Evolutionary conservation across 2,113 vertebrate genomes (phyloP).

Genomic region (Cololabis saira): DNA sequence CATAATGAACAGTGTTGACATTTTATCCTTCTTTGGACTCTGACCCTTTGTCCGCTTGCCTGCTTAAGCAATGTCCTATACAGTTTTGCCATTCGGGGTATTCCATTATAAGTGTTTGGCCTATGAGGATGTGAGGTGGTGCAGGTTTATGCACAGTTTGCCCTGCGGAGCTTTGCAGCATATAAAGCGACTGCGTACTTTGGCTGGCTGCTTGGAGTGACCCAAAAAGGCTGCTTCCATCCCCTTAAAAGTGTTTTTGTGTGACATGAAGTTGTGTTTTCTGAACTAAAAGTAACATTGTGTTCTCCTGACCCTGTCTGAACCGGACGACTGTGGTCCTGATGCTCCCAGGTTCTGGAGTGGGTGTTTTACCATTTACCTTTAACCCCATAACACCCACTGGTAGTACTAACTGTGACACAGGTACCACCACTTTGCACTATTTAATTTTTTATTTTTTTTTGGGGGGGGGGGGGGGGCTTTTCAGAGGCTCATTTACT

Average conservation of each 20-base stretch:
- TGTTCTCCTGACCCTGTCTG: constrained; percentile 78
- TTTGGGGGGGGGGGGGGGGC: no score
- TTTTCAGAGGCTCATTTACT: constrained; percentile 33
- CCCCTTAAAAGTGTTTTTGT: constrained; percentile 55
- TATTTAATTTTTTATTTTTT: constrained; percentile 20
- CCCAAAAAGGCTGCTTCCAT: constrained; percentile 20
- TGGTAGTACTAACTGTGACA: constrained; percentile 98
- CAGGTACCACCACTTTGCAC: constrained; percentile 88
- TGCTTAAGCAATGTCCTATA: constrained; percentile 65
- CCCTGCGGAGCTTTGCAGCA: constrained; percentile 57
- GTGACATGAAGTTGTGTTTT: constrained; percentile 51
- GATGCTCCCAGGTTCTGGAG: constrained; percentile 93
- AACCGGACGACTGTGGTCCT: constrained; percentile 81
- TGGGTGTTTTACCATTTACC: constrained; percentile 94
- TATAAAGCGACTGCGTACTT: constrained; percentile 46
- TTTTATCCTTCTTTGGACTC: constrained; percentile 56
- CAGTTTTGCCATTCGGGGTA: constrained; percentile 52
- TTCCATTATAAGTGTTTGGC: constrained; percentile 47
- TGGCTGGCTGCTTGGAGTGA: constrained; percentile 50
- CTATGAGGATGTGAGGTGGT: constrained; percentile 52
- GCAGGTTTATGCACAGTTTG: constrained; percentile 48
- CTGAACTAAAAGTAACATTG: constrained; percentile 75
- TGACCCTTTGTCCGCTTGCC: constrained; percentile 66
- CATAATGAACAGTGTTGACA: constrained; percentile 42
- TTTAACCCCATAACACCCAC: constrained; percentile 93